These are phyloP conservation scores for Heteromyza rotundicornis DNA, from an alignment of 2,888 invertebrate genomes.

Conservation along the genomic window DNA sequence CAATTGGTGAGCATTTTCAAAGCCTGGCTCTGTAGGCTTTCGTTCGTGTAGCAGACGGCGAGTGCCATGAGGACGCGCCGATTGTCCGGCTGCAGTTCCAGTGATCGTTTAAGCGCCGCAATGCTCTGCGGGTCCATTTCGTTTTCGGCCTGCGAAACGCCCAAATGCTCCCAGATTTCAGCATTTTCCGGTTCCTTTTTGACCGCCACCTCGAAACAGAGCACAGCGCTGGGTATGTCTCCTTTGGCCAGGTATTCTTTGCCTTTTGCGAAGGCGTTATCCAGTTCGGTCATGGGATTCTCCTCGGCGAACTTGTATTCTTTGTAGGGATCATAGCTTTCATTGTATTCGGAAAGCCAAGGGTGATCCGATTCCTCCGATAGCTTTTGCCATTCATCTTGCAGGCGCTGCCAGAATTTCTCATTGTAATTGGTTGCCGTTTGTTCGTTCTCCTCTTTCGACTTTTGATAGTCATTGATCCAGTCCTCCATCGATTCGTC, in stretches of 20 bases:
- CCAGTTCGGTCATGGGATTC: constrained; percentile 81
- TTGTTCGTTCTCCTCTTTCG: constrained; percentile 68
- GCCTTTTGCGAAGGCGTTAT: constrained; percentile 85
- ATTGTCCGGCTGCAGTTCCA: constrained; percentile 80
- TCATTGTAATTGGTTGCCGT: constrained; percentile 68
- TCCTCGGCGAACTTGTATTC: constrained; percentile 68
- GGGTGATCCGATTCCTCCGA: constrained; percentile 69
- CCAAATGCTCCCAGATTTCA: constrained; percentile 87
- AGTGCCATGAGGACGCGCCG: constrained; percentile 85
- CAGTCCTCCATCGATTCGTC: constrained; percentile 49
- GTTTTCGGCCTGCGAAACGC: constrained; percentile 95
- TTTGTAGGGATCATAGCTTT: constrained; percentile 70
- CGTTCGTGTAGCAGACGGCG: constrained; percentile 95
- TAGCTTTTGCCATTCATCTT: constrained; percentile 81
- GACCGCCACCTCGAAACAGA: constrained; percentile 95
- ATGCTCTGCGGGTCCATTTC: constrained; percentile 95
- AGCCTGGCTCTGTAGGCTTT: constrained; percentile 90
- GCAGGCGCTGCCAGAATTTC: constrained; percentile 70
- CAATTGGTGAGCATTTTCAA: constrained; percentile 80
- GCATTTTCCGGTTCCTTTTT: constrained; percentile 79
- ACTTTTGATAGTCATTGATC: constrained; percentile 66
- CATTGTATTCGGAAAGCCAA: constrained; percentile 75
- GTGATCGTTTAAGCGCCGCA: constrained; percentile 84
- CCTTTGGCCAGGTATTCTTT: constrained; percentile 82
- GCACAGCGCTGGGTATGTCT: constrained; percentile 92